Percentiles rank a stretch among this genome's conserved stretches.
phyloP scores from a whole-genome alignment of 2,888 invertebrate species.

The Bimastos eiseni region DNA sequence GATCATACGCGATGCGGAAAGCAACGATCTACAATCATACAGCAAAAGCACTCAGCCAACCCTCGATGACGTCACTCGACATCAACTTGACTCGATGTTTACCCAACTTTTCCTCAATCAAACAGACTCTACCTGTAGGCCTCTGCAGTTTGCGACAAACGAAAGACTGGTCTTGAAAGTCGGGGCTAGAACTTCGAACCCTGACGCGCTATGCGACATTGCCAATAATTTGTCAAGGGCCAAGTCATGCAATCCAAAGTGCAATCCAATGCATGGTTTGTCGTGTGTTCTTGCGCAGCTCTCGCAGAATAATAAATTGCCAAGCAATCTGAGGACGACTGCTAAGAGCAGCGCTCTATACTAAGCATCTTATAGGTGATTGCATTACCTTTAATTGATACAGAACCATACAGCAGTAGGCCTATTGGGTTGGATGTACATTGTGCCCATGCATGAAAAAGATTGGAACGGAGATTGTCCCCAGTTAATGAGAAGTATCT shows the following conservation, averaged over 20 bases:
- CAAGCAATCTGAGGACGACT: not conserved
- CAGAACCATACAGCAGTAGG: not conserved
- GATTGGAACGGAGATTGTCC: no score
- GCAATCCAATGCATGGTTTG: not conserved
- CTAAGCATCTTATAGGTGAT: not conserved
- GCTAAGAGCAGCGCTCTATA: not conserved
- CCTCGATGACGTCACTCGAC: not conserved
- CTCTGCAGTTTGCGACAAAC: not conserved
- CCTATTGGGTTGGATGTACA: not conserved
- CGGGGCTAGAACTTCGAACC: not conserved
- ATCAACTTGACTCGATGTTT: not conserved
- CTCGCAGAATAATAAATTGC: not conserved
- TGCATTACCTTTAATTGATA: not conserved
- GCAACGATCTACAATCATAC: not conserved
- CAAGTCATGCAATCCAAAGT: not conserved
- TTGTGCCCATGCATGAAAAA: not conserved
- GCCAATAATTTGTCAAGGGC: not conserved
- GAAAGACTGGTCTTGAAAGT: not conserved
- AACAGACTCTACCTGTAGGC: not conserved
- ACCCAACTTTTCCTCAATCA: no score
- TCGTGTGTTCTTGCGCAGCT: not conserved
- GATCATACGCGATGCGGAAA: not conserved
- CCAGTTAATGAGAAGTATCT: not conserved
- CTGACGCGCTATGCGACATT: not conserved
- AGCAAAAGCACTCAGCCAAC: not conserved